phyloP scores from a whole-genome alignment of 2,888 invertebrate species.

The Aelia acuminata region DNA sequence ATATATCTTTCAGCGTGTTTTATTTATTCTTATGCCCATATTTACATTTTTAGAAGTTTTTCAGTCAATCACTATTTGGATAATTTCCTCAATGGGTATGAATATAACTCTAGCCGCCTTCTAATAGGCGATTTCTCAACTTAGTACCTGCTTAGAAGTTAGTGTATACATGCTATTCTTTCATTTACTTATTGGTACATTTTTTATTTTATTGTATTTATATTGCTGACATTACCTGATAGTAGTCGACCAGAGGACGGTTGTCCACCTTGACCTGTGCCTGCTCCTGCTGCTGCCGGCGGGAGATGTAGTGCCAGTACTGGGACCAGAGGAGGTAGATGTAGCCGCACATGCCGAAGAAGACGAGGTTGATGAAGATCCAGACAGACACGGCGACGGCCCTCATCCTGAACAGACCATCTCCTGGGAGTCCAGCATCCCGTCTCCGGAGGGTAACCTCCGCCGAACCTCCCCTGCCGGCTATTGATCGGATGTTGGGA shows the following conservation, averaged over 20 bases:
- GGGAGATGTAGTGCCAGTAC: constrained; percentile 74
- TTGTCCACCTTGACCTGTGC: constrained; percentile 63
- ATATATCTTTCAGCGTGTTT: no score
- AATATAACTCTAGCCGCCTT: no score
- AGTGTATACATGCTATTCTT: no score
- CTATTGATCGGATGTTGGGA: constrained; percentile 29
- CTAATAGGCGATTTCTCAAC: no score
- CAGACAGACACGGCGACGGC: constrained; percentile 79
- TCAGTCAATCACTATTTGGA: no score
- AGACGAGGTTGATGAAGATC: constrained; percentile 80
- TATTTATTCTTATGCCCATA: no score
- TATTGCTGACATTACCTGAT: constrained; percentile 63
- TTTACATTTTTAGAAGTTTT: no score
- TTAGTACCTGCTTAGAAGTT: no score
- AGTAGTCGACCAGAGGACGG: constrained; percentile 66
- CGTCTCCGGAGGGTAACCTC: background rate
- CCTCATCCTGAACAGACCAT: constrained; percentile 71
- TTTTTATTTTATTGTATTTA: constrained; percentile 1
- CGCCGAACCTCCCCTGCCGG: constrained; percentile 48
- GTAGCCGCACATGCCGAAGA: constrained; percentile 81
- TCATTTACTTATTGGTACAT: background rate
- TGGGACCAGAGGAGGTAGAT: constrained; percentile 81
- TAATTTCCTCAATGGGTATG: no score
- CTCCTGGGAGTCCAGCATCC: constrained; percentile 19
- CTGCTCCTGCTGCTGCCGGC: constrained; percentile 62